phyloP scores from a whole-genome alignment of 2,797 vertebrate species.

The Champsocephalus gunnari region DNA sequence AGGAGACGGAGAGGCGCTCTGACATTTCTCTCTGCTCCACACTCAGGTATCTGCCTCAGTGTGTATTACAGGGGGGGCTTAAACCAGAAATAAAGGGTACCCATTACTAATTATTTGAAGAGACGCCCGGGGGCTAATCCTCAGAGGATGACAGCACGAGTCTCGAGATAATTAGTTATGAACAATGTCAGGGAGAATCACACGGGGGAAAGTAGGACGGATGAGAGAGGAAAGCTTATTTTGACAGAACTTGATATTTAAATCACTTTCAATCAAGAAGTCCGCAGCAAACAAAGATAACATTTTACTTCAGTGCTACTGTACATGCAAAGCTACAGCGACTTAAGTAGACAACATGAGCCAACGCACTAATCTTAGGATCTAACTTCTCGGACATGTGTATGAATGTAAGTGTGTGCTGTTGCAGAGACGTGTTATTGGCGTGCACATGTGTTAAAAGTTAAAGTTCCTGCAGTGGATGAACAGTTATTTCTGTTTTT shows the following conservation, averaged over 20 bases:
- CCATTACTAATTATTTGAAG: constrained; percentile 43
- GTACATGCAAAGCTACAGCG: background rate
- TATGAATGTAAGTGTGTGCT: background rate
- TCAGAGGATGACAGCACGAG: constrained; percentile 6
- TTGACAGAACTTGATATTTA: constrained; percentile 12
- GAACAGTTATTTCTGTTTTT: constrained; percentile 26
- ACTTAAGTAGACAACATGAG: background rate
- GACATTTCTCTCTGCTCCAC: constrained; percentile 32
- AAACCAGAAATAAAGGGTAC: constrained; percentile 30
- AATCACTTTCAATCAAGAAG: background rate
- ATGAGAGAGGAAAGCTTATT: constrained; percentile 17
- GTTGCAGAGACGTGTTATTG: background rate
- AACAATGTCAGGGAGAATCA: constrained; percentile 27
- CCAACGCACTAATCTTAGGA: too few species aligned
- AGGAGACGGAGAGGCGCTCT: constrained; percentile 27
- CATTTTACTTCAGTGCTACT: background rate
- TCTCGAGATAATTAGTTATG: constrained; percentile 31
- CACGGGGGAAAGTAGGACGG: constrained; percentile 13
- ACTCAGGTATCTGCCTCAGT: background rate
- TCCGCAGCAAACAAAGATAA: background rate
- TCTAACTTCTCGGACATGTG: background rate
- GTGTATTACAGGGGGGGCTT: constrained; percentile 27
- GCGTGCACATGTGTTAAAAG: background rate
- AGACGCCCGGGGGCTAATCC: constrained; percentile 22
- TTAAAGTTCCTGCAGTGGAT: constrained; percentile 34